These are phyloP conservation scores for Tiliqua scincoides DNA, from an alignment of 2,113 vertebrate genomes.

Conservation along the genomic window DNA sequence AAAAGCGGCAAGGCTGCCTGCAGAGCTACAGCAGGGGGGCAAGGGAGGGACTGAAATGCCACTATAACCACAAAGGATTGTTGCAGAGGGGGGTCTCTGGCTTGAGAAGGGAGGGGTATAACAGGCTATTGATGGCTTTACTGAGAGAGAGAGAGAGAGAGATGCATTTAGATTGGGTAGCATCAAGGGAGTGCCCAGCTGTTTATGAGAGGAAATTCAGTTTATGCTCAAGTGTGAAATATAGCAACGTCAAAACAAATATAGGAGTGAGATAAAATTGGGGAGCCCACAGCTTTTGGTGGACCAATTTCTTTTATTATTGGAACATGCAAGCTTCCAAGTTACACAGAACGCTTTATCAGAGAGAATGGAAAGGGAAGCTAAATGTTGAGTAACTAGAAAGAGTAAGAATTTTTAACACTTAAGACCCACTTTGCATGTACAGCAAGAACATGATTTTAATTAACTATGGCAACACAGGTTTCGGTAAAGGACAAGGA, in stretches of 20 bases:
- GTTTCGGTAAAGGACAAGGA: neutral
- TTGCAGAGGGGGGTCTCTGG: neutral
- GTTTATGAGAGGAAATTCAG: neutral
- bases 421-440: neutral
- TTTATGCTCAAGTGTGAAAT: neutral
- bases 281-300: neutral
- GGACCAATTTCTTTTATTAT: neutral
- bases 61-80: constrained; percentile 22
- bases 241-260: neutral
- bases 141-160: neutral
- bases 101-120: constrained; percentile 5
- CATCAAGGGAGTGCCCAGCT: neutral
- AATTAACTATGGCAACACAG: neutral
- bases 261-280: neutral
- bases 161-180: neutral
- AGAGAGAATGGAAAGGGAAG: neutral
- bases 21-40: constrained; percentile 12
- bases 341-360: neutral
- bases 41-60: constrained; percentile 12
- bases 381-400: neutral
- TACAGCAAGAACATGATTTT: neutral
- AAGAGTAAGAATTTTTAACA: neutral
- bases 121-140: constrained; percentile 14
- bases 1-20: constrained; percentile 25
- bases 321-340: neutral